Evolutionary conservation across 2,888 invertebrate species (phyloP).

Genomic region (Scaptomyza flava): DNA sequence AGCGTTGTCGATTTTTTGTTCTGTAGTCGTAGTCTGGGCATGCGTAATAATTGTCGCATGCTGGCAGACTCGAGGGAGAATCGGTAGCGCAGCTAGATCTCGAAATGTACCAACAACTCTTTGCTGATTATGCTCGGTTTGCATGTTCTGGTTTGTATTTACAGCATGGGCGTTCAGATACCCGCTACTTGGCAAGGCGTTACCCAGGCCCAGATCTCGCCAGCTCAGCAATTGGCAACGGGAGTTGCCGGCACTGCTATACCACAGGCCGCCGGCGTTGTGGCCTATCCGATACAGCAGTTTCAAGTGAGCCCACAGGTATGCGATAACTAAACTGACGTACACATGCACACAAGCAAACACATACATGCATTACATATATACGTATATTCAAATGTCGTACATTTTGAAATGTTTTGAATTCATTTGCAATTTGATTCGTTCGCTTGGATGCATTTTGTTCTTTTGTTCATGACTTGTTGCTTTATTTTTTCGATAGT

Average conservation of each 20-base stretch:
- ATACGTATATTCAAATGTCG: constrained; percentile 39
- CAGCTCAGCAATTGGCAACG: constrained; percentile 88
- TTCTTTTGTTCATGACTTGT: constrained; percentile 36
- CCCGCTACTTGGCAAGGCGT: constrained; percentile 91
- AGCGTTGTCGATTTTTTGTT: not conserved
- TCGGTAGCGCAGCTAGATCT: constrained; percentile 34
- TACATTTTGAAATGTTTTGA: constrained; percentile 57
- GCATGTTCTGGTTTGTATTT: constrained; percentile 28
- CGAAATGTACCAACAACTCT: constrained; percentile 18
- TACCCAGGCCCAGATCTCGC: constrained; percentile 89
- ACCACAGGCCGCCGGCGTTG: constrained; percentile 91
- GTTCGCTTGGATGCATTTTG: constrained; percentile 11
- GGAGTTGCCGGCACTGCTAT: constrained; percentile 89
- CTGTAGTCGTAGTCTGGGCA: constrained; percentile 5
- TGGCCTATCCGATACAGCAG: constrained; percentile 96
- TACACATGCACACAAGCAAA: constrained; percentile 13
- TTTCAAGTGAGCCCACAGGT: constrained; percentile 90
- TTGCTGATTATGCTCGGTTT: constrained; percentile 34
- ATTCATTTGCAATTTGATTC: constrained; percentile 45
- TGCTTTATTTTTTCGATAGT: constrained; percentile 11
- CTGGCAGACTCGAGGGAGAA: constrained; percentile 39
- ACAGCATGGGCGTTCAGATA: constrained; percentile 93
- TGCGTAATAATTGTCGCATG: constrained; percentile 33
- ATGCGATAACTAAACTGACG: constrained; percentile 59
- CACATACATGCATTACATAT: constrained; percentile 5